phyloP scores from a whole-genome alignment of 1,140 invertebrate species.

The Magallana angulata region DNA sequence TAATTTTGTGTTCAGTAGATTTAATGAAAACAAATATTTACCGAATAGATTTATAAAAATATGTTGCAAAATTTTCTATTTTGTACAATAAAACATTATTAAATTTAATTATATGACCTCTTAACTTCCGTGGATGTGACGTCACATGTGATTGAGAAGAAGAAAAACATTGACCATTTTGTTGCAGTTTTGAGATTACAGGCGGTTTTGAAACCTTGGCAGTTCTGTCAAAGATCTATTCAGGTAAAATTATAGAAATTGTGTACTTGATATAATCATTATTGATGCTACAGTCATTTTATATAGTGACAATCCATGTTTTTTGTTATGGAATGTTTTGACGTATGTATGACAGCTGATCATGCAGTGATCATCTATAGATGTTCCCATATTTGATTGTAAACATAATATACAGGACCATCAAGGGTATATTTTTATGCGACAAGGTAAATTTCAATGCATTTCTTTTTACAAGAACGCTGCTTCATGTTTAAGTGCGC shows the following conservation, averaged over 20 bases:
- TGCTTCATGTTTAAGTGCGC: neutral
- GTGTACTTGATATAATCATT: neutral
- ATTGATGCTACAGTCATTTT: neutral
- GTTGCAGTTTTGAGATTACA: neutral
- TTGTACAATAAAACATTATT: no score
- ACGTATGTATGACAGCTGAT: slow-evolving; percentile 32
- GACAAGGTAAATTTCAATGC: neutral
- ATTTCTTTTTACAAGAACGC: neutral
- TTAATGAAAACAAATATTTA: no score
- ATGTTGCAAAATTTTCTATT: no score
- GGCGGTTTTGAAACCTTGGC: neutral
- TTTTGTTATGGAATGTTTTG: slow-evolving; percentile 1
- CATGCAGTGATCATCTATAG: no score
- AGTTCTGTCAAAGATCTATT: neutral
- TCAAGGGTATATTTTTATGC: no score
- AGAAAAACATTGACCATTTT: slow-evolving; percentile 32
- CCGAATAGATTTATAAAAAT: no score
- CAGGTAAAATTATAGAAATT: neutral
- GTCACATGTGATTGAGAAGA: slow-evolving; percentile 7
- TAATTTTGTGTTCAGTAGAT: no score
- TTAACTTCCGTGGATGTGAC: slow-evolving; percentile 8
- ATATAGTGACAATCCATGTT: neutral
- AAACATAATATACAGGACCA: no score
- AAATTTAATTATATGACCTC: no score
- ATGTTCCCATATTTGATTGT: no score